Evolutionary conservation across 2,113 vertebrate genomes (phyloP).

Genomic region (Istiophorus platypterus): DNA sequence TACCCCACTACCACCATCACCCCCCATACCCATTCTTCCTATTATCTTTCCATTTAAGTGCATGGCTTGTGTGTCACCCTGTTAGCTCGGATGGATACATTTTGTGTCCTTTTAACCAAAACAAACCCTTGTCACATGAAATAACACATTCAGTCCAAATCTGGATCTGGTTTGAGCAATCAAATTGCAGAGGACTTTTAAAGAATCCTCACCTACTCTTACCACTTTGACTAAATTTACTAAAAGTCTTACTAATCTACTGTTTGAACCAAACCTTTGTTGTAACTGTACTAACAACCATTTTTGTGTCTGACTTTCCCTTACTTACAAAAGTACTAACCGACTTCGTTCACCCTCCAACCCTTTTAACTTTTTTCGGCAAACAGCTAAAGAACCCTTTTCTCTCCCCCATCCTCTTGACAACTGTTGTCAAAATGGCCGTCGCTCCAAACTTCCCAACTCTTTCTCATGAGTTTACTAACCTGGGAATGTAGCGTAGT

Average conservation of each 20-base stretch:
- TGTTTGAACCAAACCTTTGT: constrained; percentile 85
- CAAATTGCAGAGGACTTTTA: constrained; percentile 82
- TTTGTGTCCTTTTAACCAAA: constrained; percentile 79
- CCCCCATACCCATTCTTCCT: not conserved
- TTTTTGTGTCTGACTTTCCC: constrained; percentile 90
- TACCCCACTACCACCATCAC: not conserved
- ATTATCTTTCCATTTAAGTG: constrained; percentile 62
- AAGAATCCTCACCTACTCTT: constrained; percentile 71
- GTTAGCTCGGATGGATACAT: constrained; percentile 79
- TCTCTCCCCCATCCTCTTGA: constrained; percentile 23
- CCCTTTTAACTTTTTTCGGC: constrained; percentile 68
- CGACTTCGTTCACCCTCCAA: constrained; percentile 80
- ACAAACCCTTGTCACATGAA: constrained; percentile 75
- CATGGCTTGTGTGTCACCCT: constrained; percentile 82
- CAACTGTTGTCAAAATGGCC: constrained; percentile 29
- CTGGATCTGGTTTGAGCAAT: constrained; percentile 81
- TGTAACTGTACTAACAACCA: constrained; percentile 90
- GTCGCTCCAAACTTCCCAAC: constrained; percentile 2
- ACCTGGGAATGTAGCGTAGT: constrained; percentile 32
- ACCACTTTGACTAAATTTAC: constrained; percentile 79
- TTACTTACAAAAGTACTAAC: constrained; percentile 89
- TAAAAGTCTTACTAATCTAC: constrained; percentile 85
- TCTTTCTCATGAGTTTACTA: constrained; percentile 41
- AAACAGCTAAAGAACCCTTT: constrained; percentile 17
- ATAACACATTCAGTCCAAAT: constrained; percentile 77